Base-by-base conservation (phyloP, 2,797 vertebrate species). In the Pangasius macronema region DNA sequence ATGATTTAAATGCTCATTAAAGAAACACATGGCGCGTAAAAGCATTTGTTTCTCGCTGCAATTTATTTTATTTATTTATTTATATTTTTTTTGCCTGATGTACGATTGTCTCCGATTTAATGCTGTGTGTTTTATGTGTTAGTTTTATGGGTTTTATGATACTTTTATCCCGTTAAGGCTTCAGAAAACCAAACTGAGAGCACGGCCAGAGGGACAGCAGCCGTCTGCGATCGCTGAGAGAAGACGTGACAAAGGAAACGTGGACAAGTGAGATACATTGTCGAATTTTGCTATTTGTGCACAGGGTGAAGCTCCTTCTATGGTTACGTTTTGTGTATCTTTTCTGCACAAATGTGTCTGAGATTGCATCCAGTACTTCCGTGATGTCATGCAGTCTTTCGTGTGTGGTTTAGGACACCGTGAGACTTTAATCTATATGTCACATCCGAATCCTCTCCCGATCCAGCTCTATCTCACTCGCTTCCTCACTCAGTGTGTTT, bases 81-180 rank as follows among this genome's bases (percentile, higher is more conserved):
- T 42, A 42, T 42, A 42, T 42, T 33, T 79, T 79, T 57, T 80
- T 36, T 33, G 13, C 22, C 65, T n/a, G 1, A 22, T 1, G 1
- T 42, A n/a, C 1, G 11, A 39, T 46, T 46, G 27, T 0, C 20
- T 72, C 33, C 9, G 27, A 20, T 5, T 5, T 27, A 24, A 36
- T 33, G 59, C n/a, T 27, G 3, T 18, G 14, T 73, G 83, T 46
- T 49, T 36, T 39, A 42, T 16, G 33, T 24, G 65, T 76, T 36
- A 67, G 70, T 82, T 55, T 70, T 59, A 39, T 77, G 65, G 61
- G 14, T 70, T 84, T 77, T 33, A 16, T 79, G 5, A 42, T 27
- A 33, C 6, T 55, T 83, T n/a, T 70, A 46, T 86, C 27, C 5
- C 82, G 8, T 68, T 20, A 55, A 90, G 87, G 86, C 30, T 39